A percentile compares a stretch with the other conserved stretches of the same genome.
Evolutionary conservation across 2,888 invertebrate genomes (phyloP).

Genomic region (Beris morrisii): DNA sequence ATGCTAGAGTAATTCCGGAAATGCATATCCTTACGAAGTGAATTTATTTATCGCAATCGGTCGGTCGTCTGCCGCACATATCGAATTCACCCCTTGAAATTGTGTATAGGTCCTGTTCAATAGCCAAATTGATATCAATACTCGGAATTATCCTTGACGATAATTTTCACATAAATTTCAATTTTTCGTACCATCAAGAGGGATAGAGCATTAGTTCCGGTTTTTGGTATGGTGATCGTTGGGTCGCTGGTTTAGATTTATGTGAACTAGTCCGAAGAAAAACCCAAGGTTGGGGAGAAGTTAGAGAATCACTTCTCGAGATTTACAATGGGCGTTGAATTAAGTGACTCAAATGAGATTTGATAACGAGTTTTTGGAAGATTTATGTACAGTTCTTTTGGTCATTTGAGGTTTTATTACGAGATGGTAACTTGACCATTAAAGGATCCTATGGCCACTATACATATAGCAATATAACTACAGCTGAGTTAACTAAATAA

Average conservation of each 20-base stretch:
- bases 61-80: slow-evolving; percentile 50
- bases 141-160: slow-evolving; percentile 24
- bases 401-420: slow-evolving; percentile 5
- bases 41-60: slow-evolving; percentile 55
- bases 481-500: no score
- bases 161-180: slow-evolving; percentile 36
- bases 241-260: slow-evolving; percentile 16
- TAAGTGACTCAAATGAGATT: slow-evolving; percentile 16
- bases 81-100: slow-evolving; percentile 9
- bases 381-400: slow-evolving; percentile 17
- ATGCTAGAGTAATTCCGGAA: slow-evolving; percentile 18
- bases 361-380: background rate
- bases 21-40: slow-evolving; percentile 46
- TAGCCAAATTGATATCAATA: slow-evolving; percentile 28
- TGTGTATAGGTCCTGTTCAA: background rate
- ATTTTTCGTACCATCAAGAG: slow-evolving; percentile 25
- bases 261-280: background rate
- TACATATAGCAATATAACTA: no score
- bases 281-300: background rate
- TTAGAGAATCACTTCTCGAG: slow-evolving; percentile 5
- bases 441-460: no score
- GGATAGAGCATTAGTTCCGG: slow-evolving; percentile 49
- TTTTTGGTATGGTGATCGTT: slow-evolving; percentile 38
- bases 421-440: background rate
- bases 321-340: slow-evolving; percentile 26